Conservation (phyloP, 2,113 vertebrate species). For the Nannospalax galili region DNA sequence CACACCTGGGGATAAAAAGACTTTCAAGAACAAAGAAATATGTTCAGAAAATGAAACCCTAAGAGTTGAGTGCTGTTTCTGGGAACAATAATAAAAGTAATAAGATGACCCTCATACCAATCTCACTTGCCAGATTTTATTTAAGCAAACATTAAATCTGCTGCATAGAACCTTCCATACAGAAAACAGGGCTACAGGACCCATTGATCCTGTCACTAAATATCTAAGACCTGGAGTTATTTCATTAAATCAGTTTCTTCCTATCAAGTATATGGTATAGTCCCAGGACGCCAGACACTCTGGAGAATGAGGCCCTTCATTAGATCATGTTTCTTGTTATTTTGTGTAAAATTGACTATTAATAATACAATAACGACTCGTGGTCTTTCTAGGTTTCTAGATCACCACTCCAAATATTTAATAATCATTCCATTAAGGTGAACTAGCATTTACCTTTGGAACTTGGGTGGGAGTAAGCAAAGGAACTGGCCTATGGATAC, state of each 20-base stretch:
- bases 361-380: background rate
- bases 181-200: background rate
- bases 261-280: accelerated
- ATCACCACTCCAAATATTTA: background rate
- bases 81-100: background rate
- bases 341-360: background rate
- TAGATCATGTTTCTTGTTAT: background rate
- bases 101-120: background rate
- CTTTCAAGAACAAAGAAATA: background rate
- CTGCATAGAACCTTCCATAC: background rate
- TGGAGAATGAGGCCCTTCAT: background rate
- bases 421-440: background rate
- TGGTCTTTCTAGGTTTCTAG: background rate
- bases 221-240: background rate
- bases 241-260: background rate
- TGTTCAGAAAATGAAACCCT: background rate
- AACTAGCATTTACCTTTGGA: background rate
- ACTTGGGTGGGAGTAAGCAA: background rate
- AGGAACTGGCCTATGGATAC: background rate
- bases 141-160: background rate
- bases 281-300: background rate
- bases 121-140: background rate
- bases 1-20: background rate
- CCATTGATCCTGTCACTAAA: background rate
- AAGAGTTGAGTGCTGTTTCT: background rate